Percentiles rank a stretch among this genome's conserved stretches.
Conservation (phyloP, 2,113 vertebrate genomes). For the Mustelus asterias region DNA sequence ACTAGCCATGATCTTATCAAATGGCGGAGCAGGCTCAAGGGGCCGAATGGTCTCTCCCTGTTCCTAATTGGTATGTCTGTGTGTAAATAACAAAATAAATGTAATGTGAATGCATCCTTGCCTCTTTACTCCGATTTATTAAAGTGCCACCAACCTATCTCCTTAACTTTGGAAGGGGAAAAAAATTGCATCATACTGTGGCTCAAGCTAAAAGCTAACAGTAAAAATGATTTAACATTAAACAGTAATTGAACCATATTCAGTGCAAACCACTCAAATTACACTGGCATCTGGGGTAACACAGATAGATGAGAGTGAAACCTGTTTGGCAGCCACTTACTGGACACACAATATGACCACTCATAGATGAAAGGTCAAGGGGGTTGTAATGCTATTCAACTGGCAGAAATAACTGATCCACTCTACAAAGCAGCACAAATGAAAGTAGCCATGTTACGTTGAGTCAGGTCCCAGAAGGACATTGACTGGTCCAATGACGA, state of each 20-base stretch:
- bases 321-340: not conserved
- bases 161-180: not conserved
- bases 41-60: too few relatives aligned
- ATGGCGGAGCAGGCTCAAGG: too few relatives aligned
- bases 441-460: not conserved
- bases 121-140: not conserved
- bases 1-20: too few relatives aligned
- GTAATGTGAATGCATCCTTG: not conserved
- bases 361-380: not conserved
- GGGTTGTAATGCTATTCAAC: not conserved
- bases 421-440: not conserved
- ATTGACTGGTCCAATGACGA: too few relatives aligned
- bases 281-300: not conserved
- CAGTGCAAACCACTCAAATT: not conserved
- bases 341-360: not conserved
- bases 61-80: too few relatives aligned
- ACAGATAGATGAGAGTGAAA: not conserved
- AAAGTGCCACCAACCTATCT: not conserved
- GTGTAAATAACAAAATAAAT: not conserved
- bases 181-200: not conserved
- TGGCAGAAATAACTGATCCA: not conserved
- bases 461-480: not conserved
- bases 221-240: not conserved
- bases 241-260: not conserved
- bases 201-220: not conserved